Percentiles rank a stretch among this genome's conserved stretches.
Evolutionary conservation across 2,797 vertebrate species (phyloP).

Genomic region (Apogon talboti): DNA sequence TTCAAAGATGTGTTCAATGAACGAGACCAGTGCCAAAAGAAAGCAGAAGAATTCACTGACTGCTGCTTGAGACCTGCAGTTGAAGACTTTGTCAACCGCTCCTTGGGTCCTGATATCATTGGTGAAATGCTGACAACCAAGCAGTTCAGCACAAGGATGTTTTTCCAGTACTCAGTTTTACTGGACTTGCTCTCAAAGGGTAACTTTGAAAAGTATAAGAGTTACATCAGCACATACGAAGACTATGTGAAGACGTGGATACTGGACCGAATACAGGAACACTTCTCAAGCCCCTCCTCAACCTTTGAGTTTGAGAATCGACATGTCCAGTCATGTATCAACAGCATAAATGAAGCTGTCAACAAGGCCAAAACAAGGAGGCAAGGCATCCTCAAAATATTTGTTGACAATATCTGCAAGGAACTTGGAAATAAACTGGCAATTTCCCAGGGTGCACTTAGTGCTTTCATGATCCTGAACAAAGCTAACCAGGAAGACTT

Average conservation of each 20-base stretch:
- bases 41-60: slow-evolving; percentile 69
- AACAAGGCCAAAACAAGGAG: slow-evolving; percentile 20
- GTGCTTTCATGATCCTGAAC: slow-evolving; percentile 64
- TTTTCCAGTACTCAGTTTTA: slow-evolving; percentile 61
- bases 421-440: slow-evolving; percentile 64
- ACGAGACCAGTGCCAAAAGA: slow-evolving; percentile 73
- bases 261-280: background rate
- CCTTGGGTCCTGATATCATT: slow-evolving; percentile 64
- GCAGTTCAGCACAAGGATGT: slow-evolving; percentile 53
- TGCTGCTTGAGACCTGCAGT: slow-evolving; percentile 65
- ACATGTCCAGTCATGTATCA: slow-evolving; percentile 35
- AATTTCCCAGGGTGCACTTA: slow-evolving; percentile 62
- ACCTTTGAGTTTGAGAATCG: slow-evolving; percentile 25
- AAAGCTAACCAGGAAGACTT: slow-evolving; percentile 57
- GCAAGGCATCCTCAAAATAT: slow-evolving; percentile 33
- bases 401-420: slow-evolving; percentile 62
- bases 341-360: slow-evolving; percentile 55
- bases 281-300: slow-evolving; percentile 17
- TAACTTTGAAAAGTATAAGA: background rate
- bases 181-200: slow-evolving; percentile 45
- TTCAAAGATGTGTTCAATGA: slow-evolving; percentile 72
- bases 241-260: slow-evolving; percentile 55
- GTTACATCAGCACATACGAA: slow-evolving; percentile 42
- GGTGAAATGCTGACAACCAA: slow-evolving; percentile 44
- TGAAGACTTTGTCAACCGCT: slow-evolving; percentile 38